phyloP scores from a whole-genome alignment of 2,888 invertebrate species.

The Drosophila vallismaia region DNA sequence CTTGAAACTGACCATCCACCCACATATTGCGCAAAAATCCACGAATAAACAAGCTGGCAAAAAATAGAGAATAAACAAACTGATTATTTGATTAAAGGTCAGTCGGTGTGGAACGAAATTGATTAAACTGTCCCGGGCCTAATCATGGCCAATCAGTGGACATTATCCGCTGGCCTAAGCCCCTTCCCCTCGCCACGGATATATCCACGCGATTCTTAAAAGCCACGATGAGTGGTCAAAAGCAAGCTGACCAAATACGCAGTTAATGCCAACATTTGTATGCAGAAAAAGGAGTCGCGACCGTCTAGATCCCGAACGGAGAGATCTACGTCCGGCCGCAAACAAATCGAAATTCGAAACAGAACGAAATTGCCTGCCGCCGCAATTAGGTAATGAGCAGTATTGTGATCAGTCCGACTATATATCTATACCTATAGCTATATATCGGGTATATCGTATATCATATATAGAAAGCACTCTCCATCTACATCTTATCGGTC shows the following conservation, averaged over 20 bases:
- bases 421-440: conserved; percentile 1
- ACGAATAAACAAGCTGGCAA: conserved; percentile 25
- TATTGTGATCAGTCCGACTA: conserved; percentile 58
- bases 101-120: conserved; percentile 27
- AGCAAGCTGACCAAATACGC: conserved; percentile 21
- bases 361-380: conserved; percentile 15
- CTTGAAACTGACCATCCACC: conserved; percentile 12
- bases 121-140: conserved; percentile 25
- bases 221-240: conserved; percentile 30
- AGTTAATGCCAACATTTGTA: conserved; percentile 25
- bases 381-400: conserved; percentile 73
- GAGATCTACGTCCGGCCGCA: conserved; percentile 35
- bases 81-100: conserved; percentile 66
- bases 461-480: conserved; percentile 41
- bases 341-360: neutral
- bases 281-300: conserved; percentile 21
- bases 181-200: neutral
- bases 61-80: conserved; percentile 46
- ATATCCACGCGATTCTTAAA: conserved; percentile 10
- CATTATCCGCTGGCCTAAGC: conserved; percentile 15
- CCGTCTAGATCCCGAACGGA: conserved; percentile 21
- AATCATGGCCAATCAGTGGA: conserved; percentile 46
- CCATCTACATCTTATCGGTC: conserved; percentile 31
- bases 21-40: conserved; percentile 25
- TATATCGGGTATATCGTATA: conserved; percentile 3